Percentiles rank a stretch among this genome's conserved stretches.
These are phyloP conservation scores for Thelaira solivaga DNA, from an alignment of 2,888 invertebrate species.

Conservation along the genomic window DNA sequence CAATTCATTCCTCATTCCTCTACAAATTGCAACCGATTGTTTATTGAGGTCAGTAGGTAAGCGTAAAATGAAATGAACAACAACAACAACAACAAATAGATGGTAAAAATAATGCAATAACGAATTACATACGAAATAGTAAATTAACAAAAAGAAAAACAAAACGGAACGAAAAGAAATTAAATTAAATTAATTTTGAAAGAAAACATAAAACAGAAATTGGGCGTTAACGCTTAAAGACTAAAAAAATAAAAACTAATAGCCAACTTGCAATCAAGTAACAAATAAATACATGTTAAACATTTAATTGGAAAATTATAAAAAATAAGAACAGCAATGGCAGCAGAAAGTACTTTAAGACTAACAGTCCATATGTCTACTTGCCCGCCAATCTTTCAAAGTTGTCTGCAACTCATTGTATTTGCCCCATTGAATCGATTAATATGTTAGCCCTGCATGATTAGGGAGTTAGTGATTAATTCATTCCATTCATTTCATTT, in stretches of 20 bases:
- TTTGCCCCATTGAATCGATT: too few relatives aligned
- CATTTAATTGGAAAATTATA: slow-evolving; percentile 11
- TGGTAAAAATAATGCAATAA: not conserved
- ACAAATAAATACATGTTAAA: not conserved
- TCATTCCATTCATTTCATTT: not conserved
- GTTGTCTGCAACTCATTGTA: not conserved
- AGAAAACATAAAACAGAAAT: slow-evolving; percentile 37
- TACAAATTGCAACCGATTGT: slow-evolving; percentile 43
- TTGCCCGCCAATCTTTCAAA: not conserved
- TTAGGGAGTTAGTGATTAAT: slow-evolving; percentile 17
- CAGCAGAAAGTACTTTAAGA: slow-evolving; percentile 16
- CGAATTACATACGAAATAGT: not conserved
- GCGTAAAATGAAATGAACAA: slow-evolving; percentile 31
- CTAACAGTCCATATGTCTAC: too few relatives aligned
- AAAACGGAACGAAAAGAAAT: slow-evolving; percentile 32
- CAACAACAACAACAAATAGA: not conserved
- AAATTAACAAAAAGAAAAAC: slow-evolving; percentile 8
- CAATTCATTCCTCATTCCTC: not conserved
- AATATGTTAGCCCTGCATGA: slow-evolving; percentile 18
- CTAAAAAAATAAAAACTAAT: not conserved
- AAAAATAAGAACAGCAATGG: not conserved
- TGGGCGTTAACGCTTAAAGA: slow-evolving; percentile 52
- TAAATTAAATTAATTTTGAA: slow-evolving; percentile 32
- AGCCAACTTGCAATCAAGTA: not conserved
- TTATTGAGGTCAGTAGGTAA: slow-evolving; percentile 58